Conservation (phyloP, 35 echinoderm and acorn worm genomes). For the Holothuria glaberrima region DNA sequence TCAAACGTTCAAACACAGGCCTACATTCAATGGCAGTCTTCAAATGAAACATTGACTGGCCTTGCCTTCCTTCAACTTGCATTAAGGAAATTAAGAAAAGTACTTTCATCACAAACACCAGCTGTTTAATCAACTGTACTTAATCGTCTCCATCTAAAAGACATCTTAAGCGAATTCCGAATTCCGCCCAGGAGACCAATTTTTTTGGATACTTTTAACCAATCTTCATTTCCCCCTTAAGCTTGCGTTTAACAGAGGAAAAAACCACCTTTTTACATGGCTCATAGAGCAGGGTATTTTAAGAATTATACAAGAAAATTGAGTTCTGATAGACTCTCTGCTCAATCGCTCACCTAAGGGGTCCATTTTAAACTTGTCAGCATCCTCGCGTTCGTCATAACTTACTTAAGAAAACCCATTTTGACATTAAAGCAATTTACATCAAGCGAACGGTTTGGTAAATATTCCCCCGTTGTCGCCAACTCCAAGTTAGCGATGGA, state of each 20-base stretch:
- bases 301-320: constrained; percentile 47
- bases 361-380: constrained; percentile 52
- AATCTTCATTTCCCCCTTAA: constrained; percentile 29
- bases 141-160: constrained; percentile 43
- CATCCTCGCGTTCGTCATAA: constrained; percentile 26
- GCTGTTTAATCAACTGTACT: constrained; percentile 37
- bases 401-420: constrained; percentile 43
- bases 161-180: constrained; percentile 24
- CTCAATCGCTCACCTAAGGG: constrained; percentile 46
- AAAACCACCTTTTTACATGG: constrained; percentile 50
- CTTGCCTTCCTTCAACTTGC: too few species aligned
- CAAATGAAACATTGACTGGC: too few species aligned
- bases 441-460: constrained; percentile 41
- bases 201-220: constrained; percentile 32
- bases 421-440: constrained; percentile 55
- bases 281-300: constrained; percentile 36
- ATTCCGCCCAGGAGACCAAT: constrained; percentile 33
- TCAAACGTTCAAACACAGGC: too few species aligned
- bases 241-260: constrained; percentile 38
- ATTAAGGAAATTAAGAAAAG: constrained; percentile 5
- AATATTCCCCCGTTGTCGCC: constrained; percentile 2
- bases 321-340: constrained; percentile 35
- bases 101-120: constrained; percentile 26
- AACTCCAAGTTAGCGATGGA: too few species aligned
- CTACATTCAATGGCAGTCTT: too few species aligned